phyloP scores from a whole-genome alignment of 2,888 invertebrate species.

The Drosophila monieri region DNA sequence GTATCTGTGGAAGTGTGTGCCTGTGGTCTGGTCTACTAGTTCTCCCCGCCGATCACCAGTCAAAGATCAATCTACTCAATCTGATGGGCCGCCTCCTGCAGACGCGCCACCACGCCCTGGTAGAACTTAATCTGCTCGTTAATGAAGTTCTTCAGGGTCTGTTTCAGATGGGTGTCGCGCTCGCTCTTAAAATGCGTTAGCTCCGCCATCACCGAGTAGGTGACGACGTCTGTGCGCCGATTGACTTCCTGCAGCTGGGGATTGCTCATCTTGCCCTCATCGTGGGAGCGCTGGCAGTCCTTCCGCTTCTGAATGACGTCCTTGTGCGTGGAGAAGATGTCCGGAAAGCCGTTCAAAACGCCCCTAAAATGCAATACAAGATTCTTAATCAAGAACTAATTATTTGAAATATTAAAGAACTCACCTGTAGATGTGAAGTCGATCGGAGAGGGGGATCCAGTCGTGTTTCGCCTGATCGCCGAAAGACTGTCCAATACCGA shows the following conservation, averaged over 20 bases:
- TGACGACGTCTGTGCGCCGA: slow-evolving; percentile 94
- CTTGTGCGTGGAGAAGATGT: slow-evolving; percentile 94
- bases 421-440: slow-evolving; percentile 93
- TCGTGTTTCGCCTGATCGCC: slow-evolving; percentile 95
- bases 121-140: slow-evolving; percentile 96
- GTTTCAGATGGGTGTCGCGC: slow-evolving; percentile 92
- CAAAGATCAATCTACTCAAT: slow-evolving; percentile 77
- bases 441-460: slow-evolving; percentile 95
- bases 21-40: too few species aligned
- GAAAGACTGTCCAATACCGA: slow-evolving; percentile 94
- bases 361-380: slow-evolving; percentile 86
- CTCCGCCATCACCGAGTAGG: slow-evolving; percentile 97
- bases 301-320: slow-evolving; percentile 94
- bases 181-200: slow-evolving; percentile 96
- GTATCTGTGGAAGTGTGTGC: slow-evolving; percentile 44
- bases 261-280: slow-evolving; percentile 93
- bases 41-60: slow-evolving; percentile 19
- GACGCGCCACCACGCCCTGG: slow-evolving; percentile 90
- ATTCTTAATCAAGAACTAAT: not conserved
- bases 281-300: slow-evolving; percentile 92
- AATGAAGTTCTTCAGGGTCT: slow-evolving; percentile 93
- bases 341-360: slow-evolving; percentile 94
- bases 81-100: slow-evolving; percentile 86
- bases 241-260: slow-evolving; percentile 92
- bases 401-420: not conserved